Conservation (phyloP, 2,113 vertebrate genomes). For the Salminus brasiliensis region DNA sequence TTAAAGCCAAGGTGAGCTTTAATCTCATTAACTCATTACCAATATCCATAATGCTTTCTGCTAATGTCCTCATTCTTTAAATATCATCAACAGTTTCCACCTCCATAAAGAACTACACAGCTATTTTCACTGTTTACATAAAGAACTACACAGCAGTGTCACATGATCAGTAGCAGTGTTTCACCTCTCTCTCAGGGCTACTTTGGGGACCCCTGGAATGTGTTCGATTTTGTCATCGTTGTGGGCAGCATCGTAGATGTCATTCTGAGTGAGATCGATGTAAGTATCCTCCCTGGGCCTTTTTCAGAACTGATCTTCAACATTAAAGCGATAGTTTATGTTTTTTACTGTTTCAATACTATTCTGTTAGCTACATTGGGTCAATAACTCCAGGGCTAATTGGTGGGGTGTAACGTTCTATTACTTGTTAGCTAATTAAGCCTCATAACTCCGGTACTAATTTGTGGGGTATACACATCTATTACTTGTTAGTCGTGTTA, state of each 20-base stretch:
- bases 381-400: too few species aligned
- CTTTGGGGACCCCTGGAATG: constrained; percentile 94
- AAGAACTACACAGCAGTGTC: background rate
- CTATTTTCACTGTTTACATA: background rate
- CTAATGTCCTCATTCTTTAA: too few species aligned
- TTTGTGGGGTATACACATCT: too few species aligned
- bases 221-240: constrained; percentile 95
- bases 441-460: too few species aligned
- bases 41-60: constrained; percentile 3
- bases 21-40: background rate
- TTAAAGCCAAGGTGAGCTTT: constrained; percentile 86
- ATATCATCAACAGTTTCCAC: background rate
- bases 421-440: too few species aligned
- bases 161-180: too few species aligned
- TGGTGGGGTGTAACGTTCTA: too few species aligned
- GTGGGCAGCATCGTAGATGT: constrained; percentile 94
- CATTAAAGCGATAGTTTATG: background rate
- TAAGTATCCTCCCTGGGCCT: constrained; percentile 69
- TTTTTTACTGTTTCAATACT: too few species aligned
- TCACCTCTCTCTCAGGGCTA: constrained; percentile 79
- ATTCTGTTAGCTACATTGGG: too few species aligned
- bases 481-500: too few species aligned
- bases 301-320: background rate
- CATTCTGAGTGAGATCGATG: constrained; percentile 90
- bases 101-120: too few species aligned